Conservation (phyloP, 1,140 invertebrate genomes). For the Trachymyrmex septentrionalis region DNA sequence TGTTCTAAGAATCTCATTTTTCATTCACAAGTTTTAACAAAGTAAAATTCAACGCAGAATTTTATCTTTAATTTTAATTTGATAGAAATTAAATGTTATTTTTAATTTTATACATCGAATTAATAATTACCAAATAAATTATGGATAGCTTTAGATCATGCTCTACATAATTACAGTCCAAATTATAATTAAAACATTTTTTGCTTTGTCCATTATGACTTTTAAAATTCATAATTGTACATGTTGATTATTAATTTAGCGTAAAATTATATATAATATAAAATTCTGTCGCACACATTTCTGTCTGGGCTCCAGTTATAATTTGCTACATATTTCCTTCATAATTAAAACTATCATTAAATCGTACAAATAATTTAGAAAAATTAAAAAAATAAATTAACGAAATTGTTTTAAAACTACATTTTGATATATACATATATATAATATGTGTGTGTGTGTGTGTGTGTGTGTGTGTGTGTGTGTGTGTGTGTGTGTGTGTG, state of each 20-base stretch:
- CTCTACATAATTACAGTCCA: neutral
- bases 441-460: too few relatives aligned
- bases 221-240: neutral
- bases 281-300: neutral
- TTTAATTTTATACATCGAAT: neutral
- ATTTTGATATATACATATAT: neutral
- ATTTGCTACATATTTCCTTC: neutral
- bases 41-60: neutral
- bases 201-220: neutral
- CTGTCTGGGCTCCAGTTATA: neutral
- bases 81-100: neutral
- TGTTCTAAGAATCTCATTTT: neutral
- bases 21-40: neutral
- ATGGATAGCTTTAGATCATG: neutral
- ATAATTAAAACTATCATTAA: neutral
- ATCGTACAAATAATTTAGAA: neutral
- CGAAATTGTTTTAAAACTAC: neutral
- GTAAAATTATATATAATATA: neutral
- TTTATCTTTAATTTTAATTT: constrained; percentile 9
- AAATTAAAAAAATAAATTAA: neutral
- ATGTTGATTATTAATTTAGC: neutral
- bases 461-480: too few relatives aligned
- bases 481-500: too few relatives aligned
- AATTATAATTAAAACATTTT: constrained; percentile 11
- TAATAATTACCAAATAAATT: constrained; percentile 7